phyloP scores from a whole-genome alignment of 2,113 vertebrate species.

The Pongo pygmaeus region DNA sequence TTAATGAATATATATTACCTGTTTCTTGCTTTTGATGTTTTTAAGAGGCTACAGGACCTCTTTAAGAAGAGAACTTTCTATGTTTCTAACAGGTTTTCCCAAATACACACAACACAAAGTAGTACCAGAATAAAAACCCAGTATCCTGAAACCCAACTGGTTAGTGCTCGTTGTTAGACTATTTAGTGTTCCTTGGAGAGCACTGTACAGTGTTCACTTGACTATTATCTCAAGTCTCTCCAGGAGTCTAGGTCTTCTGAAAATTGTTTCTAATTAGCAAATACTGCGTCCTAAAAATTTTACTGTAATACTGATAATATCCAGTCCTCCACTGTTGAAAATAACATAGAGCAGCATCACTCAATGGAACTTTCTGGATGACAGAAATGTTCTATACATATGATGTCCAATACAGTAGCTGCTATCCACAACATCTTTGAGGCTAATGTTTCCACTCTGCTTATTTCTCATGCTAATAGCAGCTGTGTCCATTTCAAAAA shows the following conservation, averaged over 20 bases:
- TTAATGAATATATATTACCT: slow-evolving; percentile 9
- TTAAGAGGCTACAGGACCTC: not conserved
- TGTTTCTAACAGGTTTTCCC: not conserved
- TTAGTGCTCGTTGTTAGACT: not conserved
- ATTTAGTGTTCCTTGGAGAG: not conserved
- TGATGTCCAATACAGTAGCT: not conserved
- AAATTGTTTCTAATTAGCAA: not conserved
- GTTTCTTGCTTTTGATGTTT: not conserved
- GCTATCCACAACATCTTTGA: not conserved
- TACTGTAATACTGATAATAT: not conserved
- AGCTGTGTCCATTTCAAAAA: not conserved
- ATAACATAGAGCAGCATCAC: not conserved
- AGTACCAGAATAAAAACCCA: not conserved
- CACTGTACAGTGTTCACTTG: not conserved
- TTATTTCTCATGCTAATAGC: not conserved
- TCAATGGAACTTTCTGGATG: not conserved
- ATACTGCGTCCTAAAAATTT: not conserved
- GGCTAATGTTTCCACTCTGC: not conserved
- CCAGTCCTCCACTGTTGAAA: not conserved
- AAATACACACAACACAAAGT: slow-evolving; percentile 36
- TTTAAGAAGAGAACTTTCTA: not conserved
- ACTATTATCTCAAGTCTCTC: not conserved
- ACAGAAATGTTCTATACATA: not conserved
- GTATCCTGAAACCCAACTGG: not conserved
- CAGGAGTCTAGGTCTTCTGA: not conserved